phyloP scores from a whole-genome alignment of 2,113 vertebrate species.

The Brienomyrus brachyistius region DNA sequence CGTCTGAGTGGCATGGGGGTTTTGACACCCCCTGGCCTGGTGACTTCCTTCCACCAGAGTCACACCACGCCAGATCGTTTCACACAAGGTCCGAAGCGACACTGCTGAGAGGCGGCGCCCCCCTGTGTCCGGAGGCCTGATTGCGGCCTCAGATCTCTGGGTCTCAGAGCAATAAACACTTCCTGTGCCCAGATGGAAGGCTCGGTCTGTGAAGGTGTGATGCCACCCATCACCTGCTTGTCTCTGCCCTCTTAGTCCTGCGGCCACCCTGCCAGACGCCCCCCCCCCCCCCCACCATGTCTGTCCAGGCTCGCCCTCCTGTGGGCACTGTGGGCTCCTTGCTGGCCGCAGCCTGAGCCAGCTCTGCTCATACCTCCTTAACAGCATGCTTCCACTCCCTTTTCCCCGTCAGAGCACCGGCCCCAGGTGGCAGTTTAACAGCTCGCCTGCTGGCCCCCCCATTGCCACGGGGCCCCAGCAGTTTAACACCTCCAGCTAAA shows the following conservation, averaged over 20 bases:
- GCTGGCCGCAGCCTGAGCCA: not conserved
- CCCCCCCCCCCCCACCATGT: slow-evolving; percentile 36
- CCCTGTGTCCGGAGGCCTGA: not conserved
- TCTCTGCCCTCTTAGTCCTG: slow-evolving; percentile 17
- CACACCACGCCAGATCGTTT: slow-evolving; percentile 19
- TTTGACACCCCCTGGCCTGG: not conserved
- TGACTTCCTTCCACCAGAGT: not conserved
- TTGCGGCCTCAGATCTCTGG: slow-evolving; percentile 22
- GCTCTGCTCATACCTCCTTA: not conserved
- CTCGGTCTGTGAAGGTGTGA: slow-evolving; percentile 47
- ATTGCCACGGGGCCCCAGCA: not conserved
- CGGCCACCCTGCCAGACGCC: not conserved
- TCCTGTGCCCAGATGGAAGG: slow-evolving; percentile 46
- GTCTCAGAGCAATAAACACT: slow-evolving; percentile 72
- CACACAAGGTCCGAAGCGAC: not conserved
- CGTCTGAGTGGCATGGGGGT: slow-evolving; percentile 48
- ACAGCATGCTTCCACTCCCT: not conserved
- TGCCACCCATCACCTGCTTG: slow-evolving; percentile 44
- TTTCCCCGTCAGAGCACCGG: not conserved
- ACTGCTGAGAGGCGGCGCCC: not conserved
- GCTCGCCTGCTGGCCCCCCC: not conserved
- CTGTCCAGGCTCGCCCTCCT: slow-evolving; percentile 43
- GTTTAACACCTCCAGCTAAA: not conserved
- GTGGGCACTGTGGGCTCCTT: slow-evolving; percentile 24
- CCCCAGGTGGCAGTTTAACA: not conserved